Base-by-base conservation (phyloP, 2,113 vertebrate species). In the Balaeniceps rex region DNA sequence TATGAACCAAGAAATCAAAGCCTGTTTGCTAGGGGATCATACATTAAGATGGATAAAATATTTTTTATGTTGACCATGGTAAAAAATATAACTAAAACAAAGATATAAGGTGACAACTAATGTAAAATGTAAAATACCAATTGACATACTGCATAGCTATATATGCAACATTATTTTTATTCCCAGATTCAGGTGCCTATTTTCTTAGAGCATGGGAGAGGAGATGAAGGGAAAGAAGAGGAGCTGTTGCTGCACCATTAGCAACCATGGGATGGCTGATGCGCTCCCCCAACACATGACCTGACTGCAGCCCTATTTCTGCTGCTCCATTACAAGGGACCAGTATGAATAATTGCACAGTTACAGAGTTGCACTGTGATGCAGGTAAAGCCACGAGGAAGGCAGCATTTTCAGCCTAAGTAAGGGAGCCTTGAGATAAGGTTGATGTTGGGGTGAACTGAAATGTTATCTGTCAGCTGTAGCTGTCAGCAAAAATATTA, bases 401-500 rank as follows among this genome's bases (percentile, higher is more conserved):
- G 87, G 49, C 80, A 92, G 58, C 7, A 3, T 33, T 94, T 60
- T 63, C 36, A 88, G 49, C 34, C 83, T 80, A 52, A 83, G 91
- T 42, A 83, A 84, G 54, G 58, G 55, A 91, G 26, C 51, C 80
- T 87, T 36, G 52, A 95, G 64, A 70, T 12, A 90, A 60, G 70
- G 88, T 47, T 86, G 97, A 93, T 84, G 55, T 52, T 96, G 90
- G 87, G 79, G 85, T 93, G 90, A 94, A 78, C 85, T 75, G 94
- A 97, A 97, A 86, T 92, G 90, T 84, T 96, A 97, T 98, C 97
- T 98, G 98, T 98, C 98, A 97, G 96, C 97, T 98, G 97, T 98
- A 99, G 98, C 98, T 99, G 98, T 98, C 99, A 98, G 97, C 96
- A 98, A 97, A 98, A 95, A 94, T 94, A 94, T 93, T 95, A 78